These are phyloP conservation scores for Rhea americana DNA, from an alignment of 2,113 vertebrate genomes.

Conservation along the genomic window DNA sequence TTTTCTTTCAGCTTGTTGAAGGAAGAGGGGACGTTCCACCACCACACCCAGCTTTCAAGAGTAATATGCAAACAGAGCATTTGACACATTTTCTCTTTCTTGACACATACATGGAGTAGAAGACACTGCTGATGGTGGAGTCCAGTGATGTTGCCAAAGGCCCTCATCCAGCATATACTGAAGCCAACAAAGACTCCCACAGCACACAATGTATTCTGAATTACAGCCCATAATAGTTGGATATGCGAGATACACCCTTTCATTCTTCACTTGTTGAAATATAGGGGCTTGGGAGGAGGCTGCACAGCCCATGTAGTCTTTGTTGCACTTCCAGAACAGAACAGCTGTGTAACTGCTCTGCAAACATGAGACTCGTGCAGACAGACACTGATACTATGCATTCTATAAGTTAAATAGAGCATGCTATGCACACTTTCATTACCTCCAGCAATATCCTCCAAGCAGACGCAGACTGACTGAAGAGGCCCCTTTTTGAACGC, in stretches of 20 bases:
- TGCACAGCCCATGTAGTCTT: background rate
- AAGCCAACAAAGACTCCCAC: background rate
- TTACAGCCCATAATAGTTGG: background rate
- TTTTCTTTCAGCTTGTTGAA: background rate
- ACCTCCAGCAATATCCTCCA: background rate
- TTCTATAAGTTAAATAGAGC: background rate
- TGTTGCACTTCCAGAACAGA: background rate
- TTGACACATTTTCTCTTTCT: background rate
- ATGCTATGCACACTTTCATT: fast-evolving
- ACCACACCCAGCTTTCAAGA: background rate
- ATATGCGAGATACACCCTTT: background rate
- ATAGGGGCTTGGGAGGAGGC: background rate
- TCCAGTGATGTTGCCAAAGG: background rate
- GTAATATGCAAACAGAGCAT: background rate
- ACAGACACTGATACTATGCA: background rate
- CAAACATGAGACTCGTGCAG: background rate
- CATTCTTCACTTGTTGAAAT: background rate
- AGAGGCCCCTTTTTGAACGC: background rate
- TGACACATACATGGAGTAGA: background rate
- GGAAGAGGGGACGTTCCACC: background rate
- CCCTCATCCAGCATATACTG: background rate
- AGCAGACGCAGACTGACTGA: background rate
- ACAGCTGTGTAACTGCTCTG: background rate
- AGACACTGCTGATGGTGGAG: background rate
- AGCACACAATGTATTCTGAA: background rate